Evolutionary conservation across 1,140 invertebrate genomes (phyloP).

Genomic region (Aphidius gifuensis): DNA sequence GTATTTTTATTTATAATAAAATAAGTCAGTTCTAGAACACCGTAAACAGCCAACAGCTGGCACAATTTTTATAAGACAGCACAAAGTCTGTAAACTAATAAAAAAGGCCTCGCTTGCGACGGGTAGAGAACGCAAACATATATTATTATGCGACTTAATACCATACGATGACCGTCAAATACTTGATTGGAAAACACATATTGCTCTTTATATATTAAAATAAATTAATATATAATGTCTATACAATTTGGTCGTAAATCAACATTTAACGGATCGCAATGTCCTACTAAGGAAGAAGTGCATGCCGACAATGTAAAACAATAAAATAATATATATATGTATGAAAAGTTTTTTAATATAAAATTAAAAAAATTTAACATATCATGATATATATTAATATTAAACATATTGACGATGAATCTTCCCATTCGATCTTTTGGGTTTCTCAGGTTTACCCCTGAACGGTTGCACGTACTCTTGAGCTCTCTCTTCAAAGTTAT

Average conservation of each 20-base stretch:
- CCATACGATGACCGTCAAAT: slow-evolving; percentile 31
- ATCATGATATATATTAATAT: slow-evolving; percentile 36
- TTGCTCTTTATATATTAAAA: too few species aligned
- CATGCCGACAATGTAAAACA: slow-evolving; percentile 47
- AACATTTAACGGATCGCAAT: slow-evolving; percentile 56
- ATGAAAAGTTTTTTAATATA: slow-evolving; percentile 35
- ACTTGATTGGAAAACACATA: slow-evolving; percentile 41
- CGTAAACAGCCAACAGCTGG: slow-evolving; percentile 44
- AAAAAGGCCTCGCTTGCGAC: slow-evolving; percentile 4
- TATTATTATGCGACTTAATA: slow-evolving; percentile 1
- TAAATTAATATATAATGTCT: too few species aligned
- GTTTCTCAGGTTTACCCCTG: slow-evolving; percentile 67
- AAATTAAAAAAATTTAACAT: slow-evolving; percentile 31
- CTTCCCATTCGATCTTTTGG: slow-evolving; percentile 59
- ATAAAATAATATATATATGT: slow-evolving; percentile 34
- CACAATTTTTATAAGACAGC: slow-evolving; percentile 38
- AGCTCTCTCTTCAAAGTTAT: slow-evolving; percentile 88
- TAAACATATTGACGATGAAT: slow-evolving; percentile 49
- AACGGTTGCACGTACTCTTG: slow-evolving; percentile 80
- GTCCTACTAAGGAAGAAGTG: slow-evolving; percentile 56
- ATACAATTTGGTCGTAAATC: too few species aligned
- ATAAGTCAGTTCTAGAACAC: slow-evolving; percentile 49
- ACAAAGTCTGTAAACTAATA: slow-evolving; percentile 19
- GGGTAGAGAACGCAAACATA: background rate
- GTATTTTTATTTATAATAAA: slow-evolving; percentile 24